A percentile compares a stretch with the other conserved stretches of the same genome.
These are phyloP conservation scores for Capromys pilorides DNA, from an alignment of 2,797 vertebrate species.

Conservation along the genomic window DNA sequence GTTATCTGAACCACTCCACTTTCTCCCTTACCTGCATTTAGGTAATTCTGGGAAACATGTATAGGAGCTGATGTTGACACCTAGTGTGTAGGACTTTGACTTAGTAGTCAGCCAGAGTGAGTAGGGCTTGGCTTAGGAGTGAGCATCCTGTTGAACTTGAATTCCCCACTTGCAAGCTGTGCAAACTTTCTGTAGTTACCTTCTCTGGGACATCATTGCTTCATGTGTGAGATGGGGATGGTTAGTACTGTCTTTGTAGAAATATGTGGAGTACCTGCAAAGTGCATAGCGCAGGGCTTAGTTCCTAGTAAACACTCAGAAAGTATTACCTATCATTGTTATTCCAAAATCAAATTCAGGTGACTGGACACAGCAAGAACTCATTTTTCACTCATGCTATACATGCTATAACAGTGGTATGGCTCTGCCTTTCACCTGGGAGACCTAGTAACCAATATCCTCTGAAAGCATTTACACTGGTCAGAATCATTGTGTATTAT, in stretches of 20 bases:
- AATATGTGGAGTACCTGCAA: neutral
- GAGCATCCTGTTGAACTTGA: neutral
- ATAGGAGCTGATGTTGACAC: neutral
- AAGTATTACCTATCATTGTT: neutral
- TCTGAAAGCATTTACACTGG: neutral
- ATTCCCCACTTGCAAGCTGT: neutral
- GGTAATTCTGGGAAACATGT: neutral
- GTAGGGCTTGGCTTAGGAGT: neutral
- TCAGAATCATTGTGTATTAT: neutral
- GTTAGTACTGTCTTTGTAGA: neutral
- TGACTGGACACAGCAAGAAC: neutral
- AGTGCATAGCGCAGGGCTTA: neutral
- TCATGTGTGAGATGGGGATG: neutral
- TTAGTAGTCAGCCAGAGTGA: neutral
- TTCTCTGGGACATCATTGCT: neutral
- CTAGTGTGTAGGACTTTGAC: neutral
- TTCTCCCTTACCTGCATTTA: neutral
- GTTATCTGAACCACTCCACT: neutral
- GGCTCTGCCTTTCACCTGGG: neutral
- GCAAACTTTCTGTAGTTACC: neutral
- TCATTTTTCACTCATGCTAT: neutral
- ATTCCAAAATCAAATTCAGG: neutral
- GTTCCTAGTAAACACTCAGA: neutral
- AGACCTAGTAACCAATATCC: neutral
- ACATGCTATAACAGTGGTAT: rapidly evolving